Conservation (phyloP, 2,888 invertebrate species). For the Seira ritae region DNA sequence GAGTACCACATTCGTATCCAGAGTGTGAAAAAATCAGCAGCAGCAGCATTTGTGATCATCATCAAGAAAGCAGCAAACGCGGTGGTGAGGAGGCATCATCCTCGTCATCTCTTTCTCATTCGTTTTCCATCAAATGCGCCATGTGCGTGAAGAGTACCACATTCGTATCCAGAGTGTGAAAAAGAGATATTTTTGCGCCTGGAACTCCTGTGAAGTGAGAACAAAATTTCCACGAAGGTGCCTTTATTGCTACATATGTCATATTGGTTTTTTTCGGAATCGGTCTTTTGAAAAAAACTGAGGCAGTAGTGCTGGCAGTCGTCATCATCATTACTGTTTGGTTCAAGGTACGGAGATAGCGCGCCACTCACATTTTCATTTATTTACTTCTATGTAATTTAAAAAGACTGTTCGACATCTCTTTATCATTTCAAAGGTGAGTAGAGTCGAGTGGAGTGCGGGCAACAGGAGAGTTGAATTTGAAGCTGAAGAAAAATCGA, state of each 20-base stretch:
- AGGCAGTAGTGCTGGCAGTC: slow-evolving; percentile 28
- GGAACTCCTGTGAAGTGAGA: no score
- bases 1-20: background rate
- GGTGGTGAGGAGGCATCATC: slow-evolving; percentile 17
- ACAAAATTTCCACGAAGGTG: no score
- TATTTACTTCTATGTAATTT: no score
- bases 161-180: background rate
- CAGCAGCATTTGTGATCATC: background rate
- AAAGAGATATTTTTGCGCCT: no score
- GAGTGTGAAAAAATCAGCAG: background rate
- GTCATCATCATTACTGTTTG: slow-evolving; percentile 3
- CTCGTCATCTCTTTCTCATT: slow-evolving; percentile 34
- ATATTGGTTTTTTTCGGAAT: no score
- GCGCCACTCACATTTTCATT: no score
- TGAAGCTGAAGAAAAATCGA: no score
- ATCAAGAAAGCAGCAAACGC: background rate
- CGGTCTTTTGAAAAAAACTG: slow-evolving; percentile 21
- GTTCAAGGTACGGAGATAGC: no score
- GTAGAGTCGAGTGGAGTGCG: no score
- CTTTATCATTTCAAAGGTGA: slow-evolving; percentile 3
- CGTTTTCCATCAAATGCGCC: slow-evolving; percentile 38
- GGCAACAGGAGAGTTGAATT: no score
- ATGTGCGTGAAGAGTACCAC: slow-evolving; percentile 9
- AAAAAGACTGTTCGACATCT: background rate
- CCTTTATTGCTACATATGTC: no score